phyloP scores from a whole-genome alignment of 2,113 vertebrate species.

The Cinclus cinclus region DNA sequence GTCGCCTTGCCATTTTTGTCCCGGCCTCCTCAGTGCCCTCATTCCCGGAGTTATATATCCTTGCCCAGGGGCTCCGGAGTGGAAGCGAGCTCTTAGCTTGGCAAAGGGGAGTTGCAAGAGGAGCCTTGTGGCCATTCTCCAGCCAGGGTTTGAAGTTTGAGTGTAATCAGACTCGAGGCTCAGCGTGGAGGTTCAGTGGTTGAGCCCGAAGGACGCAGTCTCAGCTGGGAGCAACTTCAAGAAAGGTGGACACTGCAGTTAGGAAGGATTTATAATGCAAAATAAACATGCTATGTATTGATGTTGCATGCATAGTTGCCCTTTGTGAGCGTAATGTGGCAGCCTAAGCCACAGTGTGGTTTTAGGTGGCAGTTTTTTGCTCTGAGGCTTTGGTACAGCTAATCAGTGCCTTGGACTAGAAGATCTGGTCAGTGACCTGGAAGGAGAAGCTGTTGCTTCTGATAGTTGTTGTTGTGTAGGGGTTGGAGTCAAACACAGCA shows the following conservation, averaged over 20 bases:
- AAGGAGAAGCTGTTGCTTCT: background rate
- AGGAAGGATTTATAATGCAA: background rate
- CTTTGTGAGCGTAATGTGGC: background rate
- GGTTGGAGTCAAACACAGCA: background rate
- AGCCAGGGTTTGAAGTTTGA: background rate
- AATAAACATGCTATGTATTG: background rate
- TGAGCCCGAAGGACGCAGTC: background rate
- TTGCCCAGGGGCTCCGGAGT: no score
- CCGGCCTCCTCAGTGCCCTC: background rate
- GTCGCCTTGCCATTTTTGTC: background rate
- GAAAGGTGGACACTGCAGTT: background rate
- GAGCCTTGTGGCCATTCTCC: rapidly evolving
- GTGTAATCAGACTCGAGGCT: background rate
- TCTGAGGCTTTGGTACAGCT: background rate
- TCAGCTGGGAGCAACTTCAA: background rate
- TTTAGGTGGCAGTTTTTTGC: background rate
- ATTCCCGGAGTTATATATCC: rapidly evolving
- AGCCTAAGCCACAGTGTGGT: background rate
- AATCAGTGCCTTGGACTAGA: background rate
- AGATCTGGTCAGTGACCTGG: background rate
- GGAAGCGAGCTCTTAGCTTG: background rate
- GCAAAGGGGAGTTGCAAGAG: rapidly evolving
- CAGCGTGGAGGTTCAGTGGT: background rate
- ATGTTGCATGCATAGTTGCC: background rate
- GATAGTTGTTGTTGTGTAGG: background rate